Base-by-base conservation (phyloP, 2,113 vertebrate species). In the Microcebus ravelobensis region DNA sequence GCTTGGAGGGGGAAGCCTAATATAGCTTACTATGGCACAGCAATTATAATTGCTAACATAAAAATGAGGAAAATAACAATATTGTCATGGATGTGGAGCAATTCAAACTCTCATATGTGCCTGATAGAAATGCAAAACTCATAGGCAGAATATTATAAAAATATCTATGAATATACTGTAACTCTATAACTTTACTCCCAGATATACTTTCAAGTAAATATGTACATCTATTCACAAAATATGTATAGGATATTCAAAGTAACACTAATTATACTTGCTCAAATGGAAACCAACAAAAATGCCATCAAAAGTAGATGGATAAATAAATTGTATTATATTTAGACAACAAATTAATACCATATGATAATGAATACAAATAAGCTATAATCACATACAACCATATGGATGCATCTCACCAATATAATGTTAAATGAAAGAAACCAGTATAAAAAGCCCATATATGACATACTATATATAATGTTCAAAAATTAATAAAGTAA, bases 1-100 rank as follows among this genome's bases (percentile, higher is more conserved):
- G 0, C 21, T 59, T 29, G 18, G 8, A 84, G 65, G n/a, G 27
- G 14, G 8, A 55, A n/a, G 48, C 4, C 2, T 31, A n/a, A 0
- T 88, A 13, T 65, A 31, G 83, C 12, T 14, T 92, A 45, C 3
- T 34, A 71, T 6, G 57, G 10, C 15, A 42, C 2, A 57, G 31
- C 6, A 21, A 71, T 71, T 36, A 86, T 18, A 74, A 45, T 31
- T 55, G 0, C 2, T 68, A 50, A 92, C 70, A 81, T 61, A 20
- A 96, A 80, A 94, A 94, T 74, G 25, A 50, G 21, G 3, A 82
- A 81, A 84, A 48, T 87, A 65, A 13, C 4, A n/a, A 65, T 67
- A 76, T 63, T 86, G 18, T 15, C 9, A 45, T 17, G 5, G 15
- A 45, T 50, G 2, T 18, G 13, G 3, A 39, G 1, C 36, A 67